Conservation (phyloP, 1,140 invertebrate genomes). For the Sycobia sp. region DNA sequence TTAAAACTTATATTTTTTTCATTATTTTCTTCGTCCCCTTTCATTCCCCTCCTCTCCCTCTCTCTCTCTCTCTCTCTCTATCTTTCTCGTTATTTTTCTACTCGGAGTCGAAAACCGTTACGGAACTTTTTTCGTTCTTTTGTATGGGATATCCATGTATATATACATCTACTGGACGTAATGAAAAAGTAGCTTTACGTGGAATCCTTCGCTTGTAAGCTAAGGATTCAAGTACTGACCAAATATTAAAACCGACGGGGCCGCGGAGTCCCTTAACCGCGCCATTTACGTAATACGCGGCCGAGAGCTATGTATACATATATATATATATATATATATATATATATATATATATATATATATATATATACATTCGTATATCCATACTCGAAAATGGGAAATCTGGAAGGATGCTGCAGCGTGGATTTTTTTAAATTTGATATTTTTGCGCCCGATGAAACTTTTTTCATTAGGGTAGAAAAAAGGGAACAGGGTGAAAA, state of each 20-base stretch:
- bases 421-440: too few relatives aligned
- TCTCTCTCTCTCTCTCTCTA: too few relatives aligned
- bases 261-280: neutral
- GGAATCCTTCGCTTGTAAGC: neutral
- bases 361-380: neutral
- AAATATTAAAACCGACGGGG: conserved; percentile 9
- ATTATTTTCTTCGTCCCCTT: too few relatives aligned
- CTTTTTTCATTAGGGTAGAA: conserved; percentile 15
- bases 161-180: too few relatives aligned
- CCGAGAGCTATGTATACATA: too few relatives aligned
- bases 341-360: neutral
- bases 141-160: neutral
- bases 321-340: neutral
- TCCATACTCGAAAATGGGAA: too few relatives aligned
- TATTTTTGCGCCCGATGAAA: neutral
- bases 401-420: too few relatives aligned
- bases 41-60: neutral
- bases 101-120: too few relatives aligned
- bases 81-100: too few relatives aligned
- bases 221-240: neutral
- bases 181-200: conserved; percentile 7
- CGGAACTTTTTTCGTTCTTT: neutral
- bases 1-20: conserved; percentile 7
- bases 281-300: neutral
- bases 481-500: too few relatives aligned